Conservation (phyloP, 2,113 vertebrate genomes). For the Axis porcinus region DNA sequence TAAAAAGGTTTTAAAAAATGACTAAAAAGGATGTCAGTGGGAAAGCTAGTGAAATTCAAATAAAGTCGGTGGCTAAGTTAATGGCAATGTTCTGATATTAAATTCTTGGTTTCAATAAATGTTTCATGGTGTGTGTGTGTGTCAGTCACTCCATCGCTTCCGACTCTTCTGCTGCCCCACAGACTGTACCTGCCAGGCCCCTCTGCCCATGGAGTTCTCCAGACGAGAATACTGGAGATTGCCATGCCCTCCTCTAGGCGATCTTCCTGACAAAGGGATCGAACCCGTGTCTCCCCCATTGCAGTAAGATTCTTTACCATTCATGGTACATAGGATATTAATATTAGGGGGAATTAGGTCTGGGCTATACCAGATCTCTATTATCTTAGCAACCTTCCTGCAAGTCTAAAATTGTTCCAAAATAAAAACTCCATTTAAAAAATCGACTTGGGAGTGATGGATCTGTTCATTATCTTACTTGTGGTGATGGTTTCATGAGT, state of each 20-base stretch:
- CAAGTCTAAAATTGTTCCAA: neutral
- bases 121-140: neutral
- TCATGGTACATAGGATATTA: neutral
- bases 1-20: neutral
- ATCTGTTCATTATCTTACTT: neutral
- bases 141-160: neutral
- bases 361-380: rapidly evolving
- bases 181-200: neutral
- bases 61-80: neutral
- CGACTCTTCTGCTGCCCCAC: neutral
- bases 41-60: neutral
- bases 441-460: neutral
- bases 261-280: neutral
- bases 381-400: neutral
- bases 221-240: neutral
- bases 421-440: neutral
- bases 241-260: neutral
- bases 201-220: neutral
- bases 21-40: neutral
- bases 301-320: neutral
- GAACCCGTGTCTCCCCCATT: neutral
- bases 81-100: neutral
- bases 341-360: neutral
- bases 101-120: neutral
- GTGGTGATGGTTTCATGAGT: neutral